Conservation (phyloP, 2,797 vertebrate species). For the Lithobates pipiens region DNA sequence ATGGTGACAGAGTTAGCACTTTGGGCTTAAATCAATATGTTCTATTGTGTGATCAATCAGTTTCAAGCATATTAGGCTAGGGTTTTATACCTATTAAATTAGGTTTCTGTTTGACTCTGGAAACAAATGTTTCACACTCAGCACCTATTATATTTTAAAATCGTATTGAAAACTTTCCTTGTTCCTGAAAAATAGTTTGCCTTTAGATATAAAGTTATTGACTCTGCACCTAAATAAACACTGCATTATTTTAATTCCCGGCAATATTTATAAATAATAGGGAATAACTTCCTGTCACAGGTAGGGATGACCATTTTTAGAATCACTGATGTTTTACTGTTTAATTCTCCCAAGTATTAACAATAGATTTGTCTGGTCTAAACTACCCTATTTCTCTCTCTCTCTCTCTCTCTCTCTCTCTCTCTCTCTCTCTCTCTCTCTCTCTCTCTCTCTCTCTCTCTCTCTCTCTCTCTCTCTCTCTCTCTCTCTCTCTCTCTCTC, state of each 20-base stretch:
- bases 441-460: too few species aligned
- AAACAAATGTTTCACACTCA: slow-evolving; percentile 3
- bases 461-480: too few species aligned
- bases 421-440: too few species aligned
- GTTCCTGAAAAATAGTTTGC: neutral
- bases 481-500: too few species aligned
- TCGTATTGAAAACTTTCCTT: neutral
- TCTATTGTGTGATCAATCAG: slow-evolving; percentile 34
- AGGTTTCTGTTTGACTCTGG: slow-evolving; percentile 19
- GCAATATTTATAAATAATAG: neutral
- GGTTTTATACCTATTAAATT: slow-evolving; percentile 7
- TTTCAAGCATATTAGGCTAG: slow-evolving; percentile 10
- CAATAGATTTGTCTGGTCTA: too few species aligned
- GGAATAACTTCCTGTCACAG: neutral
- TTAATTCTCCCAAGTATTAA: too few species aligned
- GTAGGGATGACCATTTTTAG: too few species aligned
- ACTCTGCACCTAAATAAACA: neutral
- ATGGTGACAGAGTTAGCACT: slow-evolving; percentile 11
- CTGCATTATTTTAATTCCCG: neutral
- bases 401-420: too few species aligned
- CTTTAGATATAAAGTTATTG: neutral
- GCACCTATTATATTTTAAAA: neutral
- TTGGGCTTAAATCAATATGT: slow-evolving; percentile 26
- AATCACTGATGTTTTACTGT: too few species aligned
- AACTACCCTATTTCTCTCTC: too few species aligned